phyloP scores from a whole-genome alignment of 1,140 invertebrate genomes.

The Adelges cooleyi region DNA sequence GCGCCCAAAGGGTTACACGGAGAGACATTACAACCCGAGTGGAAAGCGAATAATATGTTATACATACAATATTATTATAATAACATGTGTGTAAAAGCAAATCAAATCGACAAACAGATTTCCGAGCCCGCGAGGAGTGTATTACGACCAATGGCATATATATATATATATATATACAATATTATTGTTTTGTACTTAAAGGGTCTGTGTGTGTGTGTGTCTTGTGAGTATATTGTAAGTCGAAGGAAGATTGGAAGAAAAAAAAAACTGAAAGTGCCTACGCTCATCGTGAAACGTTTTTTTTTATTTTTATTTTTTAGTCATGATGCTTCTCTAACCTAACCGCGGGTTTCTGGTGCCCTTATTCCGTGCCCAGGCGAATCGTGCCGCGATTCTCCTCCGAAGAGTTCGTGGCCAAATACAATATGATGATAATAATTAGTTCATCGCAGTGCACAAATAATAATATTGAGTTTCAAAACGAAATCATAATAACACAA shows the following conservation, averaged over 20 bases:
- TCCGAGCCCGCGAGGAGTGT: neutral
- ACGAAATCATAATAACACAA: neutral
- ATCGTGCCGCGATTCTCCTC: slow-evolving; percentile 17
- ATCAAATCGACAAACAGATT: neutral
- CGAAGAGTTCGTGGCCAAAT: slow-evolving; percentile 12
- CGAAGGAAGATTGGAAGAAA: neutral
- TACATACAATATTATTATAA: too few relatives aligned
- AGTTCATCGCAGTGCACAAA: slow-evolving; percentile 11
- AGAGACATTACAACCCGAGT: too few relatives aligned
- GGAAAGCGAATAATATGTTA: neutral
- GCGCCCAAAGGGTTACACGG: too few relatives aligned
- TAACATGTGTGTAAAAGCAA: neutral
- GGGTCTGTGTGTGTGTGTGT: too few relatives aligned
- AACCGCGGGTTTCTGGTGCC: slow-evolving; percentile 12
- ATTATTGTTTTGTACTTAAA: too few relatives aligned
- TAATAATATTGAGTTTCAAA: neutral
- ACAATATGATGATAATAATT: slow-evolving; percentile 24
- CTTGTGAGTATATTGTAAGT: neutral
- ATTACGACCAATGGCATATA: too few relatives aligned
- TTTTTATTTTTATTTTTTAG: neutral
- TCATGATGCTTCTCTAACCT: slow-evolving; percentile 8
- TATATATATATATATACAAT: too few relatives aligned
- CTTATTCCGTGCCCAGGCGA: slow-evolving; percentile 4
- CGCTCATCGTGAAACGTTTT: slow-evolving; percentile 14
- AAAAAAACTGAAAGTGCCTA: slow-evolving; percentile 23